Conservation (phyloP, 2,888 invertebrate species). For the Brachynemurus nebulosus region DNA sequence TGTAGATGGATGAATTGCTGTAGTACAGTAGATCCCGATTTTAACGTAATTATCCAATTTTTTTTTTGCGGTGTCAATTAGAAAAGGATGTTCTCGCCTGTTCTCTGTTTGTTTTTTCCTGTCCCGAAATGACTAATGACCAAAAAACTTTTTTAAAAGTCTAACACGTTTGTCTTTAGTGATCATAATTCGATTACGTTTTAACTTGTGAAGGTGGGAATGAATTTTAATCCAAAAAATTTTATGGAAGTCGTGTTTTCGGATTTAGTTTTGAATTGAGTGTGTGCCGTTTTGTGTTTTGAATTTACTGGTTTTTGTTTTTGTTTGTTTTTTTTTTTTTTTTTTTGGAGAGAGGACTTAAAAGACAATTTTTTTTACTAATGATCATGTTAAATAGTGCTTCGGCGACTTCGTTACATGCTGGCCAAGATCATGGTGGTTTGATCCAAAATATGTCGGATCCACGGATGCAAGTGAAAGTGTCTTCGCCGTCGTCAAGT, state of each 20-base stretch:
- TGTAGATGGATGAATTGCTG: no score
- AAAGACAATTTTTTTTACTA: neutral
- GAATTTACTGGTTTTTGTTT: neutral
- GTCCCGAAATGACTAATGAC: no score
- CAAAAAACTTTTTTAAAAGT: no score
- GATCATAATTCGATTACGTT: no score
- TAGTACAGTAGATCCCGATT: no score
- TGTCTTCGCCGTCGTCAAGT: conserved; percentile 20
- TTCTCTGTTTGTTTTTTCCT: no score
- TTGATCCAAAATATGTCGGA: conserved; percentile 13
- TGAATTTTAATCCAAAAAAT: no score
- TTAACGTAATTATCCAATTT: no score
- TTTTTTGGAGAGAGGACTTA: neutral
- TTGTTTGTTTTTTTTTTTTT: neutral
- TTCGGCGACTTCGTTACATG: neutral
- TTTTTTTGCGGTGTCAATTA: no score
- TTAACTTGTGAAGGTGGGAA: no score
- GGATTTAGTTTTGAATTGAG: neutral
- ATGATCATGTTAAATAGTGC: conserved; percentile 3
- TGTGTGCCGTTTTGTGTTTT: neutral
- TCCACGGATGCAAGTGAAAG: conserved; percentile 15
- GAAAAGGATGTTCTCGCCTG: no score
- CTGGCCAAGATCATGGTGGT: neutral
- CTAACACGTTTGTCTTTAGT: no score
- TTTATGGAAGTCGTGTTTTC: neutral